Percentiles rank a stretch among this genome's conserved stretches.
Evolutionary conservation across 2,113 vertebrate genomes (phyloP).

Genomic region (Limanda limanda): DNA sequence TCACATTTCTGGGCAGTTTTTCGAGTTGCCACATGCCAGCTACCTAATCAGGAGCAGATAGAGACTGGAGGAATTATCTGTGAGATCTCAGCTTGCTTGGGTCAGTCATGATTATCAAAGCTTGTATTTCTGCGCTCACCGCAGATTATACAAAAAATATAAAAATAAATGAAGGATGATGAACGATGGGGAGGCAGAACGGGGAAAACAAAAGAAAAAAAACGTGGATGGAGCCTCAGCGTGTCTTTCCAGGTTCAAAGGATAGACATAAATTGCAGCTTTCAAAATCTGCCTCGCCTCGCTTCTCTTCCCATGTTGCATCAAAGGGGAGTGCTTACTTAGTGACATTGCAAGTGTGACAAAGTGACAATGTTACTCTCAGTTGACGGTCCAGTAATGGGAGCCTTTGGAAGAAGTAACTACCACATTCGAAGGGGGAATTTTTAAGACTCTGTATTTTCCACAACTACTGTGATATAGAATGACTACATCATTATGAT

Average conservation of each 20-base stretch:
- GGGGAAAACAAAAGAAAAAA: constrained; percentile 32
- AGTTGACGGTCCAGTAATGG: constrained; percentile 30
- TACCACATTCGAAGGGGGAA: not conserved
- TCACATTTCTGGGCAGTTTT: constrained; percentile 61
- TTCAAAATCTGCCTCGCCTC: constrained; percentile 38
- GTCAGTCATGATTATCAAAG: constrained; percentile 59
- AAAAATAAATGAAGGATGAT: constrained; percentile 30
- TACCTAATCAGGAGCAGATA: constrained; percentile 44
- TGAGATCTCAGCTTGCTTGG: constrained; percentile 39
- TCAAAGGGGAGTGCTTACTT: constrained; percentile 51
- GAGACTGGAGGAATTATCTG: constrained; percentile 35
- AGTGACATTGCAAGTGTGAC: constrained; percentile 30
- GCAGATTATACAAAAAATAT: constrained; percentile 4
- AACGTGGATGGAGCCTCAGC: not conserved
- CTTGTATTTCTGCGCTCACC: constrained; percentile 32
- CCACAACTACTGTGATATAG: constrained; percentile 18
- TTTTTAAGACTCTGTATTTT: constrained; percentile 13
- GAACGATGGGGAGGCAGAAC: constrained; percentile 7
- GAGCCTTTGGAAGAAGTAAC: constrained; percentile 22
- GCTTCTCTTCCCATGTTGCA: constrained; percentile 10
- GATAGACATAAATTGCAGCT: constrained; percentile 43
- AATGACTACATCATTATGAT: constrained; percentile 23
- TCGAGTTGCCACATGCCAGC: constrained; percentile 48
- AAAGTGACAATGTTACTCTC: constrained; percentile 41
- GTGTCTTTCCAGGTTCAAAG: constrained; percentile 41